Percentiles rank a stretch among this genome's conserved stretches.
These are phyloP conservation scores for Onychomys arenicola DNA, from an alignment of 2,797 vertebrate genomes.

Conservation along the genomic window DNA sequence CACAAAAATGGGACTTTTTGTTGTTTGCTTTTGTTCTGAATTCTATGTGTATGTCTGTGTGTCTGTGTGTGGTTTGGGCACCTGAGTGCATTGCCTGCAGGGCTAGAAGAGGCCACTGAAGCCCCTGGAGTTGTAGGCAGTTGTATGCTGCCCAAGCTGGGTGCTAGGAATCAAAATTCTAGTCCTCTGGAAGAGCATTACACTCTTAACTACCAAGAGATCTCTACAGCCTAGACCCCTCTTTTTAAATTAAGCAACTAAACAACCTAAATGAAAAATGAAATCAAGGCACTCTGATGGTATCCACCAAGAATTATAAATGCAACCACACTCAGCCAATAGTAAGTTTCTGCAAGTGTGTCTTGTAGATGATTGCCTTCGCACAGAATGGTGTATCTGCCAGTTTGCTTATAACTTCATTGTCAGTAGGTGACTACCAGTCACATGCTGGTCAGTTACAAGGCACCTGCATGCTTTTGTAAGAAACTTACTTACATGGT, in stretches of 20 bases:
- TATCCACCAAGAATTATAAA: constrained; percentile 38
- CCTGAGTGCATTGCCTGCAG: background rate
- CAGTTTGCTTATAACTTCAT: background rate
- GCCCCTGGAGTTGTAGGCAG: background rate
- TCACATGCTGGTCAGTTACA: background rate
- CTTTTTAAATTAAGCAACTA: background rate
- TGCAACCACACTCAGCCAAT: background rate
- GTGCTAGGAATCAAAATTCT: no score
- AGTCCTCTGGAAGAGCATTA: background rate
- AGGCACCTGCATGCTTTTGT: background rate
- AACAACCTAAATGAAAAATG: background rate
- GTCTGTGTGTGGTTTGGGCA: background rate
- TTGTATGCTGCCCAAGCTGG: background rate
- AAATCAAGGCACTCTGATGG: background rate
- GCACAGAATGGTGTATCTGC: background rate
- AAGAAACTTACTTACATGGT: background rate
- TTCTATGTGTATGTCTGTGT: background rate
- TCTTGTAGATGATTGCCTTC: background rate
- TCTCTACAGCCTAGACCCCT: background rate
- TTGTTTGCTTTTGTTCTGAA: background rate
- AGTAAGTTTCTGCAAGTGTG: background rate
- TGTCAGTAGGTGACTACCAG: background rate
- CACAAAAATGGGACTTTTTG: background rate
- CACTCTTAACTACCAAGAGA: background rate
- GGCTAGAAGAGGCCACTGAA: background rate